phyloP scores from a whole-genome alignment of 2,888 invertebrate genomes.

The Heliconius cydno region DNA sequence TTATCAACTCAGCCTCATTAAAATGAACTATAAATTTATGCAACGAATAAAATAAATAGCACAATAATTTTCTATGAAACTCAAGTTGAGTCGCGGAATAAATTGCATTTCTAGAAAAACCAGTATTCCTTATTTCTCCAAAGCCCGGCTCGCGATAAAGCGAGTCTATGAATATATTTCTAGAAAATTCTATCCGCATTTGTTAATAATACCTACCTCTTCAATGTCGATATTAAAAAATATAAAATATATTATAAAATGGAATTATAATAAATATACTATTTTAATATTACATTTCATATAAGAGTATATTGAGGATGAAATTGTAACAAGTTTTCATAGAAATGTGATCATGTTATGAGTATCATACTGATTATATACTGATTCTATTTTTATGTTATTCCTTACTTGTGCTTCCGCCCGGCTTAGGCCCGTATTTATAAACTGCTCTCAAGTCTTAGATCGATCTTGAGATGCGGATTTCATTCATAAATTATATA shows the following conservation, averaged over 20 bases:
- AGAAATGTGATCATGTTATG: background rate
- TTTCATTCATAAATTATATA: too few species aligned
- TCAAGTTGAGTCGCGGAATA: conserved; percentile 1
- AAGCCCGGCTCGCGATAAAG: conserved; percentile 11
- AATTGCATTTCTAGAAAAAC: conserved; percentile 25
- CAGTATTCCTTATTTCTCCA: conserved; percentile 14
- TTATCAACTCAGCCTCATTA: conserved; percentile 12
- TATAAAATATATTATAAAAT: conserved; percentile 14
- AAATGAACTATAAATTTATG: conserved; percentile 11
- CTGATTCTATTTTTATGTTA: background rate
- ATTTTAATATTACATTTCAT: conserved; percentile 14
- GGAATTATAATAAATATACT: background rate
- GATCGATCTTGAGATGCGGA: too few species aligned
- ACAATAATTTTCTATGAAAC: conserved; percentile 14
- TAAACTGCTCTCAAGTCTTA: too few species aligned
- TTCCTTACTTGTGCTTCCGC: background rate
- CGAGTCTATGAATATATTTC: conserved; percentile 31
- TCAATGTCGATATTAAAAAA: conserved; percentile 14
- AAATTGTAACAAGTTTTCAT: conserved; percentile 13
- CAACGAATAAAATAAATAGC: conserved; percentile 23
- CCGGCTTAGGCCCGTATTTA: background rate
- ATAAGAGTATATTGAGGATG: conserved; percentile 1
- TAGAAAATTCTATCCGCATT: conserved; percentile 19
- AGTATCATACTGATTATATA: background rate
- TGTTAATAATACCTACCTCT: conserved; percentile 15